Percentiles rank a stretch among this genome's conserved stretches.
These are phyloP conservation scores for Parthenolecanium corni DNA, from an alignment of 2,888 invertebrate species.

Conservation along the genomic window DNA sequence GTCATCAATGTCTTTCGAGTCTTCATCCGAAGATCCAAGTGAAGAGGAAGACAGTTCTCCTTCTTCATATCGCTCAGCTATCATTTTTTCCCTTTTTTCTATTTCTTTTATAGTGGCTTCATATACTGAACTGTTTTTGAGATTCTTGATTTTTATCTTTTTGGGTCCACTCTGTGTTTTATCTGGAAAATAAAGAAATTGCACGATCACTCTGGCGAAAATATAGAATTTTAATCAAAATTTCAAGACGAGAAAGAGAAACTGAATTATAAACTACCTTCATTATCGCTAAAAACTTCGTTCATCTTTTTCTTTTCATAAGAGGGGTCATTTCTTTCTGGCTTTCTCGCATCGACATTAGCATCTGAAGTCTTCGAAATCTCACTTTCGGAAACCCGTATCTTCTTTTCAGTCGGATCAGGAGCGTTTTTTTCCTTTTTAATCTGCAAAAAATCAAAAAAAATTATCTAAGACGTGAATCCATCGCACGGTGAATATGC, in stretches of 20 bases:
- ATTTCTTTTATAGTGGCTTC: slow-evolving; percentile 53
- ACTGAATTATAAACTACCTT: background rate
- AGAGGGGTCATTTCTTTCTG: background rate
- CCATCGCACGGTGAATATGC: background rate
- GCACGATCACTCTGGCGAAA: background rate
- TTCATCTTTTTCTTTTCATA: background rate
- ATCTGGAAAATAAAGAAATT: background rate
- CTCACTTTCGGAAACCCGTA: too few relatives aligned
- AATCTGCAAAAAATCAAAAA: background rate
- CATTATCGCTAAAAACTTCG: background rate
- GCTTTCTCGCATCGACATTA: background rate
- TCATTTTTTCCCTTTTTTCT: slow-evolving; percentile 48
- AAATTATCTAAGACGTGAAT: background rate
- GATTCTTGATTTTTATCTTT: slow-evolving; percentile 56
- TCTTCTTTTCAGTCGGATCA: background rate
- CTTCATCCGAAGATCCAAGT: background rate
- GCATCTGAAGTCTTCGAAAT: background rate
- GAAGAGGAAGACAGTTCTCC: slow-evolving; percentile 46
- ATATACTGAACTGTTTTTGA: slow-evolving; percentile 55
- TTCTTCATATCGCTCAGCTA: slow-evolving; percentile 51
- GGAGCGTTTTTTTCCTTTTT: background rate
- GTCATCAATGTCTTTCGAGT: background rate
- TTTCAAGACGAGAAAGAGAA: background rate
- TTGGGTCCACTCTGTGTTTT: background rate
- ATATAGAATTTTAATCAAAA: background rate